Evolutionary conservation across 2,888 invertebrate species (phyloP).

Genomic region (Peribatodes rhomboidaria): DNA sequence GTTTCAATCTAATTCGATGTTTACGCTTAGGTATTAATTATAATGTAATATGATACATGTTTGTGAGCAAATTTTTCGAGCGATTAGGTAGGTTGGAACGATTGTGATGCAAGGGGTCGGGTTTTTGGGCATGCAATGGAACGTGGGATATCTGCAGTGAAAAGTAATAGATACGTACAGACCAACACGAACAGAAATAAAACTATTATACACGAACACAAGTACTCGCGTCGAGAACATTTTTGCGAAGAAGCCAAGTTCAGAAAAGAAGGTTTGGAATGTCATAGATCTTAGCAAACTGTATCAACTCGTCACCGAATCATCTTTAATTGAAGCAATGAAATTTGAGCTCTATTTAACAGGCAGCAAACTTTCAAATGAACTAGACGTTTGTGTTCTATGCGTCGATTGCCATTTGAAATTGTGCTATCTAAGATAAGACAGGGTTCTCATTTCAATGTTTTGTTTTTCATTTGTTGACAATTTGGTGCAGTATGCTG

Average conservation of each 20-base stretch:
- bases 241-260: conserved; percentile 20
- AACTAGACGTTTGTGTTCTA: not conserved
- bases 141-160: conserved; percentile 3
- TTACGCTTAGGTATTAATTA: conserved; percentile 75
- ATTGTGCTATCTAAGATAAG: not conserved
- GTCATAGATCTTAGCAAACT: conserved; percentile 30
- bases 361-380: not conserved
- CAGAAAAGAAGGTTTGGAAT: conserved; percentile 49
- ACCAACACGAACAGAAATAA: conserved; percentile 7
- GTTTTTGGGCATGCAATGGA: conserved; percentile 41
- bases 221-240: conserved; percentile 36
- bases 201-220: conserved; percentile 21
- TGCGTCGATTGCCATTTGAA: not conserved
- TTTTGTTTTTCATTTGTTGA: not conserved
- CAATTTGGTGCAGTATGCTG: not conserved
- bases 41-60: conserved; percentile 68
- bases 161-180: conserved; percentile 4
- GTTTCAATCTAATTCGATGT: conserved; percentile 75
- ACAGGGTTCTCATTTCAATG: not conserved
- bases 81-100: conserved; percentile 61
- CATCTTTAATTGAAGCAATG: not conserved
- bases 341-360: not conserved
- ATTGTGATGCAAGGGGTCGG: conserved; percentile 34
- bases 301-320: not conserved
- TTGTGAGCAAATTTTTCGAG: conserved; percentile 81